These are phyloP conservation scores for Grus americana DNA, from an alignment of 2,113 vertebrate species.

Conservation along the genomic window DNA sequence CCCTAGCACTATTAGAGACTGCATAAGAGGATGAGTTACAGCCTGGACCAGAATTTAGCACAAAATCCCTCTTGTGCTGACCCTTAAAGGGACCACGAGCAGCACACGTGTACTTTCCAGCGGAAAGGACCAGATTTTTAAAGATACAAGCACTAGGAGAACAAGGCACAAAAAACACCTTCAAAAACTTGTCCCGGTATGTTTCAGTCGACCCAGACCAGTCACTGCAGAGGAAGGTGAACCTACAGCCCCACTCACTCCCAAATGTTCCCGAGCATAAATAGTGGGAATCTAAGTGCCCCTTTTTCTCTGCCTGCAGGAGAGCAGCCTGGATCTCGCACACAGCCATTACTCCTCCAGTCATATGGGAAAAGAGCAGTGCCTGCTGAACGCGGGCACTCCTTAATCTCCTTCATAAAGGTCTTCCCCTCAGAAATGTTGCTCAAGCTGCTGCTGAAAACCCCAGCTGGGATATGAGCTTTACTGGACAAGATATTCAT, in stretches of 20 bases:
- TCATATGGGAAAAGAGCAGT: not conserved
- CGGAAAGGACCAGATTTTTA: not conserved
- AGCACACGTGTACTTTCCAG: not conserved
- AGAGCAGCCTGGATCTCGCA: not conserved
- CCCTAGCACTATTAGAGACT: not conserved
- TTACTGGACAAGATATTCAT: conserved; percentile 58
- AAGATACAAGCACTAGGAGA: not conserved
- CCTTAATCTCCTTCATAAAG: conserved; percentile 50
- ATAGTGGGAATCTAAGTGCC: not conserved
- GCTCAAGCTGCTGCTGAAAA: conserved; percentile 50
- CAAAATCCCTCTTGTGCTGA: not conserved
- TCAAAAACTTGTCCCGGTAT: not conserved
- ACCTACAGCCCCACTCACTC: not conserved
- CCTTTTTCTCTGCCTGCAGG: not conserved
- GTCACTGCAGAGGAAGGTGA: not conserved
- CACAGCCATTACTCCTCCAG: not conserved
- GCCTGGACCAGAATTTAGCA: not conserved
- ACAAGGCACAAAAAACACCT: not conserved
- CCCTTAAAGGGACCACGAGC: not conserved
- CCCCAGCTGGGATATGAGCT: conserved; percentile 48
- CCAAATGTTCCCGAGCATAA: not conserved
- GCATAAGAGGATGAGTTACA: not conserved
- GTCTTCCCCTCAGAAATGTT: conserved; percentile 54
- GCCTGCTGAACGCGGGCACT: not conserved
- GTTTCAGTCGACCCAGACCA: fast-evolving